These are phyloP conservation scores for Nicator chloris DNA, from an alignment of 2,113 vertebrate species.

Conservation along the genomic window DNA sequence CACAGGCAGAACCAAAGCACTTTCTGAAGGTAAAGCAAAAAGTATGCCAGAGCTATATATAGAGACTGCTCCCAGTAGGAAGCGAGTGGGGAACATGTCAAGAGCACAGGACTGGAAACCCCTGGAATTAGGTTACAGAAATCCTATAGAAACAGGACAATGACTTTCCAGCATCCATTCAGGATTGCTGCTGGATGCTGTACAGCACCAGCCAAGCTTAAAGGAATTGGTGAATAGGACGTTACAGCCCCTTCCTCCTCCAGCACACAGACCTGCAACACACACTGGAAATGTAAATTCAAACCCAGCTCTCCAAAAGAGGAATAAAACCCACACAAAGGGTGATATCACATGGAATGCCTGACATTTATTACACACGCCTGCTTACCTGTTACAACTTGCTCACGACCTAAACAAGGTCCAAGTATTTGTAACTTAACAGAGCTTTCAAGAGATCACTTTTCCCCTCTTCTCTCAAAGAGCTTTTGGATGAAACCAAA, in stretches of 20 bases:
- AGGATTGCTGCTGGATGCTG: neutral
- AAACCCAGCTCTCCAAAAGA: neutral
- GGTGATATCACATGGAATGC: neutral
- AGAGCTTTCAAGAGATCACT: neutral
- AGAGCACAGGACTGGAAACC: slow-evolving; percentile 28
- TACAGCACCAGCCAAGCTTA: neutral
- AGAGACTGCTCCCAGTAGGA: neutral
- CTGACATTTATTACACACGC: neutral
- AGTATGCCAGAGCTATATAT: slow-evolving; percentile 15
- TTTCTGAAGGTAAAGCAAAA: slow-evolving; percentile 9
- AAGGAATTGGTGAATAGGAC: neutral
- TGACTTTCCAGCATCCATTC: neutral
- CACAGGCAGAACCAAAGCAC: neutral
- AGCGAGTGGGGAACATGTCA: neutral
- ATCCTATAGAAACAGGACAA: slow-evolving; percentile 23
- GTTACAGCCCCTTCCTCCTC: neutral
- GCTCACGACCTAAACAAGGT: neutral
- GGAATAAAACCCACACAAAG: neutral
- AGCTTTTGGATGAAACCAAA: neutral
- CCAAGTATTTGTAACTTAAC: neutral
- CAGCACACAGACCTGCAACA: neutral
- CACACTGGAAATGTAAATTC: neutral
- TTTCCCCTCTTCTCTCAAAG: neutral
- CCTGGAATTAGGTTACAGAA: slow-evolving; percentile 28
- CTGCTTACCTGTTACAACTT: neutral